These are phyloP conservation scores for Agapetus fuscipes DNA, from an alignment of 2,888 invertebrate species.

Conservation along the genomic window DNA sequence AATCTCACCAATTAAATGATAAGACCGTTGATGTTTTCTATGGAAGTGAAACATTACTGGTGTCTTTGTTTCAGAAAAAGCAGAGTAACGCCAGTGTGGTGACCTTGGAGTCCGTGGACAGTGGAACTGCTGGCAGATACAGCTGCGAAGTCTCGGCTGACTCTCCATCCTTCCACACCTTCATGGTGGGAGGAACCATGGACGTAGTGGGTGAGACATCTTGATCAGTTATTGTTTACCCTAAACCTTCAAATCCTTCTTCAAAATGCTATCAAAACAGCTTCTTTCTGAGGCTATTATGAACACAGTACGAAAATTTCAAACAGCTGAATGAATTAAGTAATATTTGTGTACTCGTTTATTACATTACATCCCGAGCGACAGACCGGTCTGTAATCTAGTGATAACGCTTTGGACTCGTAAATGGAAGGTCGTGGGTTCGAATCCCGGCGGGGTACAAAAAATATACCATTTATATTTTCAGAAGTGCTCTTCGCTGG, in stretches of 20 bases:
- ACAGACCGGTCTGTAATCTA: no score
- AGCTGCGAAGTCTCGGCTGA: constrained; percentile 68
- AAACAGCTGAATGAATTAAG: no score
- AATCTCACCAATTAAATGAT: no score
- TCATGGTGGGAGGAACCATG: constrained; percentile 54
- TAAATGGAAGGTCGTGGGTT: no score
- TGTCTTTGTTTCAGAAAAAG: constrained; percentile 15
- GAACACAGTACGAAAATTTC: not conserved
- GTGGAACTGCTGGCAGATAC: constrained; percentile 52
- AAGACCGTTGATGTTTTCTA: no score
- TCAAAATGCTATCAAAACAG: not conserved
- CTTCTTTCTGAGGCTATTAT: not conserved
- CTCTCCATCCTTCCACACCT: constrained; percentile 59
- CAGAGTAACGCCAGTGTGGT: constrained; percentile 19
- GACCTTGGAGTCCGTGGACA: constrained; percentile 12
- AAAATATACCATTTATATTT: no score
- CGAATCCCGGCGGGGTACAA: no score
- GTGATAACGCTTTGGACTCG: no score
- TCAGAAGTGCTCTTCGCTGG: no score
- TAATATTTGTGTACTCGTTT: no score
- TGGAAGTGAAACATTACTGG: not conserved
- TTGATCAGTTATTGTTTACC: not conserved
- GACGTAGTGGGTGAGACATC: constrained; percentile 58
- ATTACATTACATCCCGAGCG: no score
- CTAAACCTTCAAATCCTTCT: not conserved